Conservation (phyloP, 2,797 vertebrate species). For the Channallabes apus region DNA sequence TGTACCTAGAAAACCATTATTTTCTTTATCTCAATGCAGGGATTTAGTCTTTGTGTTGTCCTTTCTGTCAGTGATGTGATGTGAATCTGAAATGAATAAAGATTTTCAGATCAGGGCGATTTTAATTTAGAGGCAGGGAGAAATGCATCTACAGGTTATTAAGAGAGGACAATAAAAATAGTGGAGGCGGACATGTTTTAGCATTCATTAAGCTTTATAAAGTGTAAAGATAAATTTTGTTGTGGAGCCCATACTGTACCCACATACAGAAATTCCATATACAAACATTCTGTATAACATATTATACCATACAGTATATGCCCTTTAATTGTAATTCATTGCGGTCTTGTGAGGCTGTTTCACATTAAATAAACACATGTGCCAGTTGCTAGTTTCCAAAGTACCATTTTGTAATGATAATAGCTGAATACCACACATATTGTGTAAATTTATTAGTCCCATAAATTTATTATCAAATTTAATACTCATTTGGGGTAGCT, state of each 20-base stretch:
- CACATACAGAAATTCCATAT: neutral
- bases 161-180: neutral
- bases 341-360: neutral
- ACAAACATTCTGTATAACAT: no score
- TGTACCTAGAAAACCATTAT: conserved; percentile 7
- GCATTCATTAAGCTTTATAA: neutral
- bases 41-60: conserved; percentile 19
- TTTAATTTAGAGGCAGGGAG: conserved; percentile 20
- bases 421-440: neutral
- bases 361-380: neutral
- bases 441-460: neutral
- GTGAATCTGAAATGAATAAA: conserved; percentile 15
- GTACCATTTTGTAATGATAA: neutral
- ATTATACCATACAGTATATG: neutral
- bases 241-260: neutral
- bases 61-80: neutral
- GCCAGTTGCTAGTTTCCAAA: neutral
- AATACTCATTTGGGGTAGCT: neutral
- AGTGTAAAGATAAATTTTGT: neutral
- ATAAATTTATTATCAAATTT: neutral
- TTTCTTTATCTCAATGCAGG: neutral
- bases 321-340: neutral
- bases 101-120: conserved; percentile 2
- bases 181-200: neutral
- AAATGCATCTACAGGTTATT: conserved; percentile 49